Base-by-base conservation (phyloP, 2,797 vertebrate species). In the Cyclopterus lumpus region DNA sequence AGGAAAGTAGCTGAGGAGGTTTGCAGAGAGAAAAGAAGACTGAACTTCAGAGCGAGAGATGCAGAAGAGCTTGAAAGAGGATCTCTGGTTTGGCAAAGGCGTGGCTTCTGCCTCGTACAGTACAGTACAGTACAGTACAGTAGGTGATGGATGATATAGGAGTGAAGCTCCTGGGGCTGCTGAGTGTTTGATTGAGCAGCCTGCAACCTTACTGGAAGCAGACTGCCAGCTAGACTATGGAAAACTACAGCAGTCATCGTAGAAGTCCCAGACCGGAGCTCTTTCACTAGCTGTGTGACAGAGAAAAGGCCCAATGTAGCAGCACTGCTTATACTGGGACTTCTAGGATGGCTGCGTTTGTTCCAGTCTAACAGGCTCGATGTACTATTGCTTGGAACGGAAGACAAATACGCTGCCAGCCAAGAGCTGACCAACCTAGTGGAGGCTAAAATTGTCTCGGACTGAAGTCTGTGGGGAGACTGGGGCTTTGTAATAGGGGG, bases 81-180 rank as follows among this genome's bases (percentile, higher is more conserved):
- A 84, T 89, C 88, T 91, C 86, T 91, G 89, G 82, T 86, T 90
- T 90, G 92, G 91, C 91, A 87, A 88, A 90, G 92, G 92, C 92
- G 91, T 93, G 90, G 91, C 78, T 81, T 90, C 85, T 91, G 85
- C 81, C 87, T 84, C 14, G 26, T 40, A 82, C 73, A 82, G 59
- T 73, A 80, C 79, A 51, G 82, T 77, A 66, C 68, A 36, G 72
- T 68, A 76, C 59, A 54, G 61, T 77, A 77, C 67, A 76, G 80
- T 83, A 82, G 77, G 77, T 80, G 83, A 83, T 77, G 67, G 67
- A 64, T 71, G 67, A 66, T 67, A 57, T 40, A 67, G 75, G 82
- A 86, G 81, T 75, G 72, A 83, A 81, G 70, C 78, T 87, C 73
- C 75, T 53, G 81, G 88, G 91, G 91, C 90, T 92, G 92, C 92